phyloP scores from a whole-genome alignment of 2,113 vertebrate species.

The Semnopithecus entellus region DNA sequence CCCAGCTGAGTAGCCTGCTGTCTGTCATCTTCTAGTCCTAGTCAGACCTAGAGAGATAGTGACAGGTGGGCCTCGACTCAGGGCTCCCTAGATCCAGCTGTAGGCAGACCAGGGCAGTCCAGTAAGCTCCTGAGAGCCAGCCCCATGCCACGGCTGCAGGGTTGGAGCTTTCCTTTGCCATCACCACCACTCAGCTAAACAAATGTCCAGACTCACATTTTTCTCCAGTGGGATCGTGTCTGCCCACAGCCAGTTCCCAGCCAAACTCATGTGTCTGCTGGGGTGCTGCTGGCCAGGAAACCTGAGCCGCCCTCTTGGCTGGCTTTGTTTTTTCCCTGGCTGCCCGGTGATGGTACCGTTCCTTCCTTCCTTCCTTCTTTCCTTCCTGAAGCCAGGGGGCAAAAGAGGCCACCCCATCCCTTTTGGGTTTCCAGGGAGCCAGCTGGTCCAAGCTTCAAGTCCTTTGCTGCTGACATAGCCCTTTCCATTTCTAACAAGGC shows the following conservation, averaged over 20 bases:
- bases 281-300: not conserved
- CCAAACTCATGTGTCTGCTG: not conserved
- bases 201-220: not conserved
- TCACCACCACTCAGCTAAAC: not conserved
- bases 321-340: not conserved
- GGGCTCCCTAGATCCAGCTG: not conserved
- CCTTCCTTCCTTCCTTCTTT: not conserved
- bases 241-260: not conserved
- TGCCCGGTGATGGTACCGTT: not conserved
- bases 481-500: not conserved
- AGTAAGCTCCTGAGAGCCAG: not conserved
- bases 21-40: not conserved
- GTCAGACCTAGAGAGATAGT: not conserved
- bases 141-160: not conserved
- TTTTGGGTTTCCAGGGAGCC: not conserved
- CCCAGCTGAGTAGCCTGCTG: not conserved
- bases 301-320: not conserved
- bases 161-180: not conserved
- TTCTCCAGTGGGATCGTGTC: not conserved
- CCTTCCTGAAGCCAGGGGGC: not conserved
- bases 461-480: not conserved
- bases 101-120: not conserved
- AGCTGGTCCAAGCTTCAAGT: not conserved
- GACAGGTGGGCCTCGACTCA: not conserved
- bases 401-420: not conserved